Evolutionary conservation across 2,113 vertebrate genomes (phyloP), one percentile per base, ranked within the genome.

Genomic region (Rhynchomys soricoides): DNA sequence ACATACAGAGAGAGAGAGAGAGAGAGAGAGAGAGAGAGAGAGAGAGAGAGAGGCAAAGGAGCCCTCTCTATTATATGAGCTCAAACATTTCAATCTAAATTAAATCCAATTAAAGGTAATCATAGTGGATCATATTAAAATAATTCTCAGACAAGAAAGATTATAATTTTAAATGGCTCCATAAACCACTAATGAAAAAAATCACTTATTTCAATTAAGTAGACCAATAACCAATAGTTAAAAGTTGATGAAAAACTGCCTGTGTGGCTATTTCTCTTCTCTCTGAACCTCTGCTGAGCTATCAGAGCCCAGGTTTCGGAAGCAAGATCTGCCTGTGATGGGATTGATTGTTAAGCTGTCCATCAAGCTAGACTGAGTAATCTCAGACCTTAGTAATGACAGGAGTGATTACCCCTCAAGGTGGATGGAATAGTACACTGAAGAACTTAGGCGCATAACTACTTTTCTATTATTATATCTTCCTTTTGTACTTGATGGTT

Each of bases 141-240:
- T 93, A 88, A 92, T 92, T 98, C 93, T 96, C 37, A 19, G 96
- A 78, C 78, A 96, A 96, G 93, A 98, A 98, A 86, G 90, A 97
- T 93, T 97, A 70, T 91, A 82, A 78, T 97, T 98, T 94, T 94
- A 97, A 97, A 98, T 97, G 93, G 95, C 68, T 98, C 97, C 96
- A 97, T 96, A 97, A 97, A 98, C 90, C 91, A 97, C 91, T 95
- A 98, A 98, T 87, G 86, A 98, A 98, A 98, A 98, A 98, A 98
- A 98, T 96, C 97, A 98, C 97, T 98, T 98, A 97, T 98, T 98
- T 98, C 97, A 98, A 98, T 98, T 98, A 98, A 90, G 78, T 71
- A 97, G 95, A 85, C 93, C 97, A 98, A 95, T 98, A 97, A 97
- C 97, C 97, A 97, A 96, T 98, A 95, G 96, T 95, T 97, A 97